Evolutionary conservation across 1,140 invertebrate species (phyloP), one percentile per base, ranked within the genome.

Genomic region (Panagrolaimus sp.): DNA sequence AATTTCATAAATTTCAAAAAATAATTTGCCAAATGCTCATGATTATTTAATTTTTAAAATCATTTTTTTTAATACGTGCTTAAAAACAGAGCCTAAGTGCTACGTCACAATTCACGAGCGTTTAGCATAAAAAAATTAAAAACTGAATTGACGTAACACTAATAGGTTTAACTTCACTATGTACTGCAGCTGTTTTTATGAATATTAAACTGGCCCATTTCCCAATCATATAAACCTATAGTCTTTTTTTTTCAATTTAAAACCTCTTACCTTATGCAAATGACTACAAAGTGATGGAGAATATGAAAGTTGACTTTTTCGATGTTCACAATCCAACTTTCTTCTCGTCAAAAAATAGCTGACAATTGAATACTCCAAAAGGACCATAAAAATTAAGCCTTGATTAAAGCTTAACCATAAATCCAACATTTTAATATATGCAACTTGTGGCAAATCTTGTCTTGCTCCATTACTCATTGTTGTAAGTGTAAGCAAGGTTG

Each of bases 381-480:
- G 65, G 13, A 81, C 79, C 16, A 82, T 68, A 64, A 81, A 81
- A 7, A 81, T 81, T 31, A 81, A 53, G 20, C 71, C 78, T 46
- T 81, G 79, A 11, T 73, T 82, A 42, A 81, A 79, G 16, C 72
- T 77, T 44, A 82, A 67, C 79, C 79, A 81, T 57, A 81, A 77
- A 72, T 81, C 79, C 71, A 81, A 62, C 7, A 80, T 80, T 66
- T 80, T 82, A 48, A 81, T 75, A 65, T 81, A 81, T 62, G 67
- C n/a, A 3, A 82, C 78, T 57, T 81, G 79, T 14, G 79, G 79
- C 47, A 81, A 51, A 70, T 81, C 79, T 46, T 83, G 81, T 61
- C 79, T 27, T 11, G 79, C 79, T 57, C 79, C 79, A 65, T 81
- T 81, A 62, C 76, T 75, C 79, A 83, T 81, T 11, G 79, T 81